Base-by-base conservation (phyloP, 2,888 invertebrate genomes). In the Pheosia tremula region DNA sequence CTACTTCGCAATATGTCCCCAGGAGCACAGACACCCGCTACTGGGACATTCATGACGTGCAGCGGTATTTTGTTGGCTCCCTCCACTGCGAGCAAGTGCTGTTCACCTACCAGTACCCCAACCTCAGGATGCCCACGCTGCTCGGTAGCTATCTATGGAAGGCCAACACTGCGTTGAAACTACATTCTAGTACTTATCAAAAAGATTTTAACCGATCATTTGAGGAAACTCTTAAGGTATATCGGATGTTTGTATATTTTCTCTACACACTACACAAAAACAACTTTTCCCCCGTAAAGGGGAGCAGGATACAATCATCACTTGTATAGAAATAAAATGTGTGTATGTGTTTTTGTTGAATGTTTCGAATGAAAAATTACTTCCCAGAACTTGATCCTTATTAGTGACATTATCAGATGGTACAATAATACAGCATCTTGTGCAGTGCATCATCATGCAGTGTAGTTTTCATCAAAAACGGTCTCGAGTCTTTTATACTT, bases 31-130 rank as follows among this genome's bases (percentile, higher is more conserved):
- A 90, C 54, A 74, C 86, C 0, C 79, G 83, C 0, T 89, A 85
- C 73, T 91, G 90, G 91, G 82, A 84, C 3, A 90, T 92, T 37
- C 83, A 87, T 59, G 89, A 91, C 57, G 90, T 87, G 5, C 91
- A 91, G 62, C 84, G 92, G 0, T 92, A 91, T 64, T 86, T 85
- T 60, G 56, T 79, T 8, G 86, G 86, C 3, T 81, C 86, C 0
- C 54, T 85, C 47, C 92, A 93, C 64, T 93, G 93, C 66, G 89
- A 90, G 59, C 65, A 85, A 66, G 82, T 87, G 3, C 70, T 91
- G 8, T 91, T 90, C 67, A 83, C 89, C 0, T 87, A 81, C 64
- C 91, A 92, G 67, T 91, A 92, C 59, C 92, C 92, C 0, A 88
- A 87, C 71, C 68, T 89, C 49, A 78, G 80, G 37, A 69, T 91